Conservation (phyloP, 2,888 invertebrate genomes). For the Dicyrtoma fusca region DNA sequence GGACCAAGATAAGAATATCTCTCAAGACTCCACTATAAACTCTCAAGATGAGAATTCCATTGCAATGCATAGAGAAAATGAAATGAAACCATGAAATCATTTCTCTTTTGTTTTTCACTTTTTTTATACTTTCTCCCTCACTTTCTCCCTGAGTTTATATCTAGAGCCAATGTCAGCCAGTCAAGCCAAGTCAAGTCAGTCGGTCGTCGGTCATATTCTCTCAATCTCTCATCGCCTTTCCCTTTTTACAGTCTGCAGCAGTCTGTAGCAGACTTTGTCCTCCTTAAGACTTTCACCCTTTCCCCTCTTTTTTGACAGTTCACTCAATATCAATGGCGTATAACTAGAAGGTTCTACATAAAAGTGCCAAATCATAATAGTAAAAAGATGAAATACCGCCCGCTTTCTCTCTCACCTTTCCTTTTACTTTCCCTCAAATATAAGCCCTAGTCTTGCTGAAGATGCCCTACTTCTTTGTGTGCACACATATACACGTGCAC, state of each 20-base stretch:
- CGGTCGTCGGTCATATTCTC: slow-evolving; percentile 1
- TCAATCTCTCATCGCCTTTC: background rate
- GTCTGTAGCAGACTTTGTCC: background rate
- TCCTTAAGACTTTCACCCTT: slow-evolving; percentile 15
- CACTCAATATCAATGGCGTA: slow-evolving; percentile 29
- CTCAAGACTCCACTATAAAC: too few species aligned
- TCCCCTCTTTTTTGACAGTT: slow-evolving; percentile 25
- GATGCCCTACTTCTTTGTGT: too few species aligned
- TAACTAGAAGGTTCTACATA: background rate
- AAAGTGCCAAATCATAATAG: slow-evolving; percentile 31
- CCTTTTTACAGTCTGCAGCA: background rate
- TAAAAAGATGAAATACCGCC: too few species aligned
- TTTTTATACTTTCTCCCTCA: background rate
- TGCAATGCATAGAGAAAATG: too few species aligned
- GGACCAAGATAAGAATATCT: background rate
- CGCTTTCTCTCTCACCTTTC: background rate
- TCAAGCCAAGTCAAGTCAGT: too few species aligned
- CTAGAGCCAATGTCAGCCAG: too few species aligned
- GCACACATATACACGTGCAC: too few species aligned
- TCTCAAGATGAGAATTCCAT: too few species aligned
- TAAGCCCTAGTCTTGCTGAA: too few species aligned
- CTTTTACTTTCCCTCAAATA: too few species aligned
- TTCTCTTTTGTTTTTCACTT: background rate
- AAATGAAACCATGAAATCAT: background rate
- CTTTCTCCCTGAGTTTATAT: background rate